Conservation (phyloP, 2,888 invertebrate genomes). For the Drosophila colorata region DNA sequence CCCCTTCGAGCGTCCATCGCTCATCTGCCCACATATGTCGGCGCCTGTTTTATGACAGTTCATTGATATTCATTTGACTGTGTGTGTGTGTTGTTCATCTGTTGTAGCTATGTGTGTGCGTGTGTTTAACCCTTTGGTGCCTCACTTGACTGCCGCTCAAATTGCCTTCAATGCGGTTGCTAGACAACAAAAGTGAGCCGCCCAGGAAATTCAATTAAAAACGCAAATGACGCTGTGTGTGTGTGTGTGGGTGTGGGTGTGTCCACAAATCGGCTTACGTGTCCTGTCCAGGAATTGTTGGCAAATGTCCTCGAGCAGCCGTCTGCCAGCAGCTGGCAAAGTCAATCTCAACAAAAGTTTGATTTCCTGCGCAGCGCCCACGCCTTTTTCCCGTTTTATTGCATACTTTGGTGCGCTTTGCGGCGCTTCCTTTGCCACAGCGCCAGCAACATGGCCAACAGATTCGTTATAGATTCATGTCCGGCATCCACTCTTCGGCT, state of each 20-base stretch:
- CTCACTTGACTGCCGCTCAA: slow-evolving; percentile 44
- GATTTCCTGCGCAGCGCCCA: slow-evolving; percentile 48
- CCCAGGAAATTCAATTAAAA: slow-evolving; percentile 69
- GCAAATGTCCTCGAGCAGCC: slow-evolving; percentile 21
- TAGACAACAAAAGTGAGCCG: slow-evolving; percentile 31
- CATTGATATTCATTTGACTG: slow-evolving; percentile 76
- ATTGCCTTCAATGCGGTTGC: slow-evolving; percentile 42
- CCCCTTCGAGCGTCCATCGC: neutral
- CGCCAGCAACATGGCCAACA: slow-evolving; percentile 57
- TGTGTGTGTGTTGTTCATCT: slow-evolving; percentile 11
- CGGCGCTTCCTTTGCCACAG: slow-evolving; percentile 12
- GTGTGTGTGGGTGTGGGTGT: slow-evolving; percentile 7
- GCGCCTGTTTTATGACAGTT: slow-evolving; percentile 71
- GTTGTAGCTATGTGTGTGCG: slow-evolving; percentile 13
- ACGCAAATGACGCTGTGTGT: slow-evolving; percentile 49
- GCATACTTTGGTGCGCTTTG: slow-evolving; percentile 65
- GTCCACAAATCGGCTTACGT: slow-evolving; percentile 66
- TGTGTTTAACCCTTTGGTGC: slow-evolving; percentile 41
- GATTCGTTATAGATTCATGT: slow-evolving; percentile 73
- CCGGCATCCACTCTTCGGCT: slow-evolving; percentile 23
- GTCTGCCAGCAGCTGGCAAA: slow-evolving; percentile 40
- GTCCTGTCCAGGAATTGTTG: slow-evolving; percentile 31
- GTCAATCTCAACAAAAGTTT: slow-evolving; percentile 71
- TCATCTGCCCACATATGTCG: slow-evolving; percentile 45
- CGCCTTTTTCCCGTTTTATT: slow-evolving; percentile 39